phyloP scores from a whole-genome alignment of 1,140 invertebrate genomes.

The Lasioglossum albipes region DNA sequence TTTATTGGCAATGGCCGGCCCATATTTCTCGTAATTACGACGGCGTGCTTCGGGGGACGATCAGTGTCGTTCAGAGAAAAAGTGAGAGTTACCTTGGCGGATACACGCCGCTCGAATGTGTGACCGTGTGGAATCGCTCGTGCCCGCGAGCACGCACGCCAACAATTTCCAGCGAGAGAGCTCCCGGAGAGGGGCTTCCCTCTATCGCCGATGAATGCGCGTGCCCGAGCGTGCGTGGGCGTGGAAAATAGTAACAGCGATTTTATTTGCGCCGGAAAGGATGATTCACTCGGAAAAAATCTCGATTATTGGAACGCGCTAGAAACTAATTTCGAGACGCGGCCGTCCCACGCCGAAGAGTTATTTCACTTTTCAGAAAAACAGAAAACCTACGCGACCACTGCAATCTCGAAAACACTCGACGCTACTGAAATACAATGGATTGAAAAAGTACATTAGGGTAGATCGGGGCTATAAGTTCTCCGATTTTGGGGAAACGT shows the following conservation, averaged over 20 bases:
- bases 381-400: too few relatives aligned
- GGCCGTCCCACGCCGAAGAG: not conserved
- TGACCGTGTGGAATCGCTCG: not conserved
- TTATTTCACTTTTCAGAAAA: too few relatives aligned
- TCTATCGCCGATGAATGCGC: conserved; percentile 28
- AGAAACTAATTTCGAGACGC: not conserved
- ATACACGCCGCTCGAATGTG: not conserved
- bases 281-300: conserved; percentile 61
- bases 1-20: conserved; percentile 12
- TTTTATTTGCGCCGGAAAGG: conserved; percentile 40
- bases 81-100: conserved; percentile 63
- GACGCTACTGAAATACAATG: too few relatives aligned
- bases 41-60: conserved; percentile 23
- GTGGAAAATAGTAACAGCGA: conserved; percentile 61
- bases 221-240: conserved; percentile 34
- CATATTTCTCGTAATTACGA: conserved; percentile 28
- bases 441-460: too few relatives aligned
- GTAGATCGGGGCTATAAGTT: too few relatives aligned
- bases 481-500: too few relatives aligned
- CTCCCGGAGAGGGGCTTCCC: not conserved
- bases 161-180: not conserved
- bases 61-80: conserved; percentile 56
- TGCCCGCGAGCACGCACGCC: not conserved
- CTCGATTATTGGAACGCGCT: conserved; percentile 21
- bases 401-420: too few relatives aligned